Base-by-base conservation (phyloP, 1,140 invertebrate genomes). In the Bombus sibiricus region DNA sequence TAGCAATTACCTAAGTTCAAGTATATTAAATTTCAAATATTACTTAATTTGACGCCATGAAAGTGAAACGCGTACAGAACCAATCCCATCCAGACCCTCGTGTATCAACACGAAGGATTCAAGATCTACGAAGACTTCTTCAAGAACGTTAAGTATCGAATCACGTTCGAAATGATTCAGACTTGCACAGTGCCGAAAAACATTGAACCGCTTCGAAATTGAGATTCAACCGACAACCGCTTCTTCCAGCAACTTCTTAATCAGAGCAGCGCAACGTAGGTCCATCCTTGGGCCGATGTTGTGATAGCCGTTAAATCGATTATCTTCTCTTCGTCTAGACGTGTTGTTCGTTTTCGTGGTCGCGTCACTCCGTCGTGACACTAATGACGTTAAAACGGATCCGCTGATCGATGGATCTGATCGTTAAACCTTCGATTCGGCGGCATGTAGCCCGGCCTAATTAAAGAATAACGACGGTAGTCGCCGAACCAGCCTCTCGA, bases 381-480 rank as follows among this genome's bases (percentile, higher is more conserved):
- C 85, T 89, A 81, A 89, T 89, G 87, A 88, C 47, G 47, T 88
- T 81, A 83, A 88, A 85, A 88, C 82, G 82, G 32, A 64, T 78
- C 18, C 82, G 34, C 72, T 84, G 86, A 85, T 89, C 86, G 82
- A 88, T 85, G 69, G 71, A 76, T 85, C 73, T 25, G 66, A 78
- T 81, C 88, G 77, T 87, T 83, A 75, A 57, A 43, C 47, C 62
- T 47, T 57, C 81, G 75, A 84, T 75, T 68, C 87, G 71, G 43
- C 74, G 84, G 84, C 59, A 66, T 68, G 68, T 62, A 39, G 74
- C 68, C 43, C 62, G 47, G 78, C 62, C 86, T 85, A 88, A 89
- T 89, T 89, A 88, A 88, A 89, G 86, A 81, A 85, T 89, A 84
- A 89, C 86, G 88, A 89, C 68, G 82, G 59, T 85, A 75, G 82